phyloP scores from a whole-genome alignment of 2,113 vertebrate species.

The Aix galericulata region DNA sequence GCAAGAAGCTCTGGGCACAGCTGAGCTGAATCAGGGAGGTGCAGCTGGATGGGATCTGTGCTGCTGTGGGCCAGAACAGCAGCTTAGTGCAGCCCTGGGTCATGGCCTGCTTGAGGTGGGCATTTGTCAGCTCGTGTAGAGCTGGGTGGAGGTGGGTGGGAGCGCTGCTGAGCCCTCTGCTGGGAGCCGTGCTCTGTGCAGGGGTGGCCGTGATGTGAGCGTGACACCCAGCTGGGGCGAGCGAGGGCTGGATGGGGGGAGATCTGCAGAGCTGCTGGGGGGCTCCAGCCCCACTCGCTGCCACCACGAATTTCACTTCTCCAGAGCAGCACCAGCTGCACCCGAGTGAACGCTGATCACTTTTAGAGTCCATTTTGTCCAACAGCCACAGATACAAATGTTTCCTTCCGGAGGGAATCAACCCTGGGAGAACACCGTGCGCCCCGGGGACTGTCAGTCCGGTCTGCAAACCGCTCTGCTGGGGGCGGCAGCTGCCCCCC shows the following conservation, averaged over 20 bases:
- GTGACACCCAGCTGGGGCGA: not conserved
- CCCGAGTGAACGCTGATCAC: accelerated
- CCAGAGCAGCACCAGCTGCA: not conserved
- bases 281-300: not conserved
- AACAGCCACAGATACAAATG: not conserved
- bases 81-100: accelerated
- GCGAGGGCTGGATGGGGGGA: accelerated
- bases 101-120: not conserved
- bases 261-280: accelerated
- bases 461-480: accelerated
- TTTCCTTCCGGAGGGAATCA: accelerated
- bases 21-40: not conserved
- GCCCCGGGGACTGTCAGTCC: not conserved
- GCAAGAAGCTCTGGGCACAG: not conserved
- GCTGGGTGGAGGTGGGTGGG: not conserved
- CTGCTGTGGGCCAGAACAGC: accelerated
- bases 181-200: not conserved
- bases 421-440: accelerated
- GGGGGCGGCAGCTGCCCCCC: not conserved
- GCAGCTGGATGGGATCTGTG: not conserved
- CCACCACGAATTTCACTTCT: not conserved
- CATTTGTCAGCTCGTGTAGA: accelerated
- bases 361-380: not conserved
- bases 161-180: not conserved
- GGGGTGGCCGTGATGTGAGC: accelerated